Conservation (phyloP, 2,888 invertebrate genomes). For the Cremastinae sp. region DNA sequence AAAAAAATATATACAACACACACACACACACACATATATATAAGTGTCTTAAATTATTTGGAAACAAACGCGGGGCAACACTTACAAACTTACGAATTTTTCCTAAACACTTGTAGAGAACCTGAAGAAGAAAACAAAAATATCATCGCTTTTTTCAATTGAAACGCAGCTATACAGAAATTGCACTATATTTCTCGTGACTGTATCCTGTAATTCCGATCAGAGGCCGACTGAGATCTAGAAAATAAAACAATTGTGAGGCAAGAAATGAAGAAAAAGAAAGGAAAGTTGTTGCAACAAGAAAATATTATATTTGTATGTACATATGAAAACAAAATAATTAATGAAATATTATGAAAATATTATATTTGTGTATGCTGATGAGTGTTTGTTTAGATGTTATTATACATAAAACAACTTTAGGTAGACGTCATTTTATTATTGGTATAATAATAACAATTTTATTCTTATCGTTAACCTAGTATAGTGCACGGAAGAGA, state of each 20-base stretch:
- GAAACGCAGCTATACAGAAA: conserved; percentile 4
- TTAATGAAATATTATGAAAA: conserved; percentile 63
- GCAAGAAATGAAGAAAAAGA: background rate
- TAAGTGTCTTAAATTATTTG: conserved; percentile 8
- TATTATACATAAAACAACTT: conserved; percentile 56
- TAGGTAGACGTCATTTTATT: conserved; percentile 24
- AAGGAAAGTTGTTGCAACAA: conserved; percentile 7
- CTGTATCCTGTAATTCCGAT: conserved; percentile 17
- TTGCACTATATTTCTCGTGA: background rate
- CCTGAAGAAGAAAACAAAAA: conserved; percentile 1
- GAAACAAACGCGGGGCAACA: too few species aligned
- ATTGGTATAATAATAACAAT: conserved; percentile 20
- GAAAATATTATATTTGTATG: conserved; percentile 41
- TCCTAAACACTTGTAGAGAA: background rate
- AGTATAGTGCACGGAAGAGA: background rate
- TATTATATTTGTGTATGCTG: conserved; percentile 68
- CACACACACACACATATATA: too few species aligned
- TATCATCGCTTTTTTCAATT: conserved; percentile 2
- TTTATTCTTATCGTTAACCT: conserved; percentile 11
- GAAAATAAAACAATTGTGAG: background rate
- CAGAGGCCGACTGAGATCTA: conserved; percentile 31
- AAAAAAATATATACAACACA: too few species aligned
- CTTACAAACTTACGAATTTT: background rate
- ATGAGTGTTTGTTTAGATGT: conserved; percentile 66
- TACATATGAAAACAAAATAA: conserved; percentile 55